Percentiles rank a stretch among this genome's conserved stretches.
phyloP scores from a whole-genome alignment of 2,888 invertebrate genomes.

The Plagodis pulveraria region DNA sequence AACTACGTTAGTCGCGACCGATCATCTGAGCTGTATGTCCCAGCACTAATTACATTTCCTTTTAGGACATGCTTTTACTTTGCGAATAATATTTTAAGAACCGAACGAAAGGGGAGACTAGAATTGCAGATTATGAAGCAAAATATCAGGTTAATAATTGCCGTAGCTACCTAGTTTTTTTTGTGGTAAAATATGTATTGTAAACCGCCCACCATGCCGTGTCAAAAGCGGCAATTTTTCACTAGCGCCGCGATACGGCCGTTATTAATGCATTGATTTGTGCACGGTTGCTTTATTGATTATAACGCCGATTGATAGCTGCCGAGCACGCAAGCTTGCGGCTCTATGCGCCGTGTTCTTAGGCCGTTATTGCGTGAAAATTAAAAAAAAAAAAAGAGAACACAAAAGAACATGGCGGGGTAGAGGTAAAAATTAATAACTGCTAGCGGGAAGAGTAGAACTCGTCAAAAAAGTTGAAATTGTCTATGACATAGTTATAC shows the following conservation, averaged over 20 bases:
- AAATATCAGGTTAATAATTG: conserved; percentile 12
- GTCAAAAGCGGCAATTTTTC: conserved; percentile 57
- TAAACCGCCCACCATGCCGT: conserved; percentile 28
- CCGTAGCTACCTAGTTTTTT: conserved; percentile 15
- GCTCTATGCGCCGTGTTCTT: conserved; percentile 45
- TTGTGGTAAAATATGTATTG: conserved; percentile 34
- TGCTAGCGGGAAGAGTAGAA: conserved; percentile 23
- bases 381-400: conserved; percentile 44
- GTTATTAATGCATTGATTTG: conserved; percentile 79
- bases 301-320: conserved; percentile 72
- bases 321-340: conserved; percentile 62
- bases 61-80: conserved; percentile 33
- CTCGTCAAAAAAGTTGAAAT: conserved; percentile 28
- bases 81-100: conserved; percentile 19
- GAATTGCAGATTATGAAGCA: conserved; percentile 14
- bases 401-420: conserved; percentile 28
- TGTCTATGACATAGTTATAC: conserved; percentile 3
- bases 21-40: conserved; percentile 37
- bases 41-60: conserved; percentile 33
- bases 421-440: conserved; percentile 18
- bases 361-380: conserved; percentile 47
- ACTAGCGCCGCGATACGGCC: conserved; percentile 48
- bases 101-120: conserved; percentile 6
- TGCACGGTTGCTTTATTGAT: conserved; percentile 76
- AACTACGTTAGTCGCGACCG: conserved; percentile 52